Base-by-base conservation (phyloP, 2,888 invertebrate genomes). In the Drosophila prostipennis region DNA sequence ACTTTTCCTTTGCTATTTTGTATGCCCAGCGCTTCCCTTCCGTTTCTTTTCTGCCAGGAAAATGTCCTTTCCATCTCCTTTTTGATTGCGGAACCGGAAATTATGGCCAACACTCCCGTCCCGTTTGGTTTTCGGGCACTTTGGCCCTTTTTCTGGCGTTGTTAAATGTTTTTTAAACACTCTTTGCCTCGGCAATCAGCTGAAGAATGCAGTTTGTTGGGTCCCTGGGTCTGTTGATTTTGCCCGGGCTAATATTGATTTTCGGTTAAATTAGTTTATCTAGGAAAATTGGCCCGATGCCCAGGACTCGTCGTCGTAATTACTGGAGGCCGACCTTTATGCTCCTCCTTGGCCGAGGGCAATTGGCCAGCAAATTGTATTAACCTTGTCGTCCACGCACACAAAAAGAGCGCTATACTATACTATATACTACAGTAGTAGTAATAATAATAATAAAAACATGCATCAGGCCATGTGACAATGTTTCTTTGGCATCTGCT, bases 1-100 rank as follows among this genome's bases (percentile, higher is more conserved):
- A 13, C 56, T 32, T 34, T 29, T 42, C 8, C 34, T 54, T 42
- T 59, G 72, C 7, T 29, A 69, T 61, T 58, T 51, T 70, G 14
- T 49, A 58, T 74, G 57, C 19, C 19, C 19, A 19, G 2, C 19
- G 19, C 19, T 19, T 19, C 51, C 42, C 8, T 45, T 2, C 23
- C n/a, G 26, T 6, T 32, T 8, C 37, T 49, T 67, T 78, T 71
- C 45, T 39, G 32, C 32, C 29, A n/a, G 14, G 16, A 10, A 61
- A 46, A 48, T 32, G 60, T 63, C 34, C 23, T 16, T 48, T 60
- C 32, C 43, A 37, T 59, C 72, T 76, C 60, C 69, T 46, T 60
- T 72, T 71, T 81, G 79, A 85, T 79, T 71, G 77, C 76, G 82
- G 78, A 87, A 81, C 72, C 81, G 85, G 81, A 84, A 85, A 78